Percentiles rank a stretch among this genome's conserved stretches.
Conservation (phyloP, 1,140 invertebrate genomes). For the Ceratitis capitata region DNA sequence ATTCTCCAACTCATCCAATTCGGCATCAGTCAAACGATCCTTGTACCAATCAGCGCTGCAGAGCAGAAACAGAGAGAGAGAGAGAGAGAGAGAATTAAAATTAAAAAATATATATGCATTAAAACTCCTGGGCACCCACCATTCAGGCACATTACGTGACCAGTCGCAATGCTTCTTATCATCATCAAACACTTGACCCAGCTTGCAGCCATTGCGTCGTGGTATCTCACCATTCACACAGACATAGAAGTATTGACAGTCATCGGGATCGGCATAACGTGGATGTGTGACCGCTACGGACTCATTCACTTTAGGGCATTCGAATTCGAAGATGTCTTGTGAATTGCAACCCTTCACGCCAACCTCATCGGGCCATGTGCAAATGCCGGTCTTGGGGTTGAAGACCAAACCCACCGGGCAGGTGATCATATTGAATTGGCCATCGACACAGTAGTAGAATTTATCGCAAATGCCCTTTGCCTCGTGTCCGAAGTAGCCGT, state of each 20-base stretch:
- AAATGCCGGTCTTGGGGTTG: slow-evolving; percentile 87
- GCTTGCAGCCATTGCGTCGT: slow-evolving; percentile 83
- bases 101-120: not conserved
- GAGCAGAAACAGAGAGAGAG: not conserved
- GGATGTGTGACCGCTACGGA: slow-evolving; percentile 80
- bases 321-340: slow-evolving; percentile 85
- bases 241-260: slow-evolving; percentile 92
- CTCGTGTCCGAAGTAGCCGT: slow-evolving; percentile 90
- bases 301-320: slow-evolving; percentile 82
- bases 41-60: slow-evolving; percentile 88
- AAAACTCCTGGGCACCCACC: slow-evolving; percentile 70
- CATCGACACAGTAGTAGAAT: slow-evolving; percentile 92
- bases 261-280: slow-evolving; percentile 85
- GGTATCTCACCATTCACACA: slow-evolving; percentile 88
- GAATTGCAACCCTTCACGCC: slow-evolving; percentile 86
- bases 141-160: slow-evolving; percentile 90
- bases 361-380: slow-evolving; percentile 91
- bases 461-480: slow-evolving; percentile 82
- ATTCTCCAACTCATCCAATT: slow-evolving; percentile 80
- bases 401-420: slow-evolving; percentile 90
- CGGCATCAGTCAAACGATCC: slow-evolving; percentile 80
- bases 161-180: slow-evolving; percentile 83
- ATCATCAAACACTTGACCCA: slow-evolving; percentile 92
- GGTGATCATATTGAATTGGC: slow-evolving; percentile 87
- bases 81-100: not conserved